These are phyloP conservation scores for Danio albolineatus DNA, from an alignment of 2,797 vertebrate genomes.

Conservation along the genomic window DNA sequence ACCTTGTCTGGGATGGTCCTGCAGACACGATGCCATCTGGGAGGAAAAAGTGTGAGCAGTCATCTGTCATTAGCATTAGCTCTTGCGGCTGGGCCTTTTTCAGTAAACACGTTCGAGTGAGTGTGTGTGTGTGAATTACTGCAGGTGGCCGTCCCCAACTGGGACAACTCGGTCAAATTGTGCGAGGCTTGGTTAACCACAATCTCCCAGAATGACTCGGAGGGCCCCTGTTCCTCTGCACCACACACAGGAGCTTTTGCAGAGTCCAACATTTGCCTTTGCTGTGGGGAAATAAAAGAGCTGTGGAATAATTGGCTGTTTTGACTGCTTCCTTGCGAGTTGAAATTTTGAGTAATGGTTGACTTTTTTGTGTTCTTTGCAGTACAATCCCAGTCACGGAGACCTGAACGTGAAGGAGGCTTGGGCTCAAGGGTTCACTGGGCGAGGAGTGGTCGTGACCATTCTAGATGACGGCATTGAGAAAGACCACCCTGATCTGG, in stretches of 20 bases:
- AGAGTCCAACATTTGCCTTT: slow-evolving; percentile 23
- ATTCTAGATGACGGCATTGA: slow-evolving; percentile 97
- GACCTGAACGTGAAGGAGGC: slow-evolving; percentile 93
- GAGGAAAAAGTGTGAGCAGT: slow-evolving; percentile 15
- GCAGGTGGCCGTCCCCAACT: slow-evolving; percentile 6
- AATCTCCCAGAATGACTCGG: slow-evolving; percentile 8
- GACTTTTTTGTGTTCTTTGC: slow-evolving; percentile 43
- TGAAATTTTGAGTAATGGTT: background rate
- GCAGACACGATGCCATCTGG: slow-evolving; percentile 52
- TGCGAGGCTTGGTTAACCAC: slow-evolving; percentile 35
- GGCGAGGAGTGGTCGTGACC: slow-evolving; percentile 91
- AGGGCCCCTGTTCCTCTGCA: slow-evolving; percentile 34
- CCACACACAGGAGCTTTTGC: slow-evolving; percentile 9
- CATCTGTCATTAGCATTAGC: slow-evolving; percentile 45
- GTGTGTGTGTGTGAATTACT: slow-evolving; percentile 22
- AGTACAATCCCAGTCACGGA: slow-evolving; percentile 86
- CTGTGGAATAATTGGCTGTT: background rate
- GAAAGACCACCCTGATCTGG: slow-evolving; percentile 94
- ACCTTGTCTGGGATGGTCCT: slow-evolving; percentile 36
- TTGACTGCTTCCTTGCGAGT: background rate
- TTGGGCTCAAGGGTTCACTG: slow-evolving; percentile 94
- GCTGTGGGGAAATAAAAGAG: slow-evolving; percentile 2
- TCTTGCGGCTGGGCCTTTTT: slow-evolving; percentile 14
- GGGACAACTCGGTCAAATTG: slow-evolving; percentile 26
- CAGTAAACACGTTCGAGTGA: slow-evolving; percentile 19